Percentiles rank a stretch among this genome's conserved stretches.
These are phyloP conservation scores for Pseudorectes ferrugineus DNA, from an alignment of 2,113 vertebrate genomes.

Conservation along the genomic window DNA sequence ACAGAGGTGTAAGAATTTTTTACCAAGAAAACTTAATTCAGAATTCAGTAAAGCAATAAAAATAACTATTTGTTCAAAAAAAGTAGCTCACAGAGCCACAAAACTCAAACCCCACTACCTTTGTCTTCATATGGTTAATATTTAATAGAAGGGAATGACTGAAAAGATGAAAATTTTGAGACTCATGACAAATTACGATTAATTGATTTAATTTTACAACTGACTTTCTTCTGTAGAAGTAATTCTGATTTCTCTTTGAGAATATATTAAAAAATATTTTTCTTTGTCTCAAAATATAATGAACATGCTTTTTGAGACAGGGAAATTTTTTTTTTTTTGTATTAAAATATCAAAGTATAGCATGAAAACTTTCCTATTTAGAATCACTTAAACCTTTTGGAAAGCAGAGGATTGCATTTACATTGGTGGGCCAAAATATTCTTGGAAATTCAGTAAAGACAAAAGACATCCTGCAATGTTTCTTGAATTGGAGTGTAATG, in stretches of 20 bases:
- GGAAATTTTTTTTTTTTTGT: neutral
- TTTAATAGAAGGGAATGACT: neutral
- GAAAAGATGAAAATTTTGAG: neutral
- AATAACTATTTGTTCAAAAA: neutral
- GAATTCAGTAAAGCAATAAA: constrained; percentile 52
- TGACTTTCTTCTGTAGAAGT: neutral
- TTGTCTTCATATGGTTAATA: neutral
- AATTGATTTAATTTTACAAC: neutral
- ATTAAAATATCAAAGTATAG: neutral
- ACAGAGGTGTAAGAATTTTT: constrained; percentile 62
- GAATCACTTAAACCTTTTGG: neutral
- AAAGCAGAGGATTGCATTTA: neutral
- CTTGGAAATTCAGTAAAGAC: neutral
- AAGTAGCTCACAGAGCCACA: neutral
- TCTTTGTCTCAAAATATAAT: neutral
- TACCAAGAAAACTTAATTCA: constrained; percentile 32
- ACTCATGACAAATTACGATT: neutral
- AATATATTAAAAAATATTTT: neutral
- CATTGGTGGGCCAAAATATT: neutral
- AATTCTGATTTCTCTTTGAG: neutral
- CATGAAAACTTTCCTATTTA: neutral
- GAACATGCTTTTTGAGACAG: neutral
- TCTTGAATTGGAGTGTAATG: neutral
- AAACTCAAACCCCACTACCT: neutral
- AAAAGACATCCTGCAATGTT: neutral